These are phyloP conservation scores for Drosophila falleni DNA, from an alignment of 2,888 invertebrate genomes.

Conservation along the genomic window DNA sequence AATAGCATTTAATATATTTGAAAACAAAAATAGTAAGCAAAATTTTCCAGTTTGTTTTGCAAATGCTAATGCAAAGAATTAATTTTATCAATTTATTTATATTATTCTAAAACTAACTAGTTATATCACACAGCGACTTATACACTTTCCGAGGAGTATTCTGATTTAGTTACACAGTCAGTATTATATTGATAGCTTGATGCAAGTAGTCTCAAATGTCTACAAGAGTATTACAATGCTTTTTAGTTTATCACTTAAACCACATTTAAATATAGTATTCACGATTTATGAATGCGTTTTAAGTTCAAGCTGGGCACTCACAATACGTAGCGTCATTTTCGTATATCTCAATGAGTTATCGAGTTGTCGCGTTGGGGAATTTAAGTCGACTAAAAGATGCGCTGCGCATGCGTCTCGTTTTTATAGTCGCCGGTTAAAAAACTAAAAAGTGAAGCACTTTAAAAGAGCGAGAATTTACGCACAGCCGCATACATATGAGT, in stretches of 20 bases:
- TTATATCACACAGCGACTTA: constrained; percentile 20
- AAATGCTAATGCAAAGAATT: constrained; percentile 26
- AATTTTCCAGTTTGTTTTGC: constrained; percentile 38
- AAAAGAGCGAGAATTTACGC: constrained; percentile 49
- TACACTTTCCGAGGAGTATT: neutral
- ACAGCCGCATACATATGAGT: constrained; percentile 36
- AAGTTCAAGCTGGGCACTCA: constrained; percentile 43
- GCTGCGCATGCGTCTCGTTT: constrained; percentile 62
- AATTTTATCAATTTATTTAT: constrained; percentile 9
- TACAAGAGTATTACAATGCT: neutral
- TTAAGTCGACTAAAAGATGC: constrained; percentile 71
- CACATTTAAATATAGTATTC: neutral
- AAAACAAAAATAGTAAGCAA: neutral
- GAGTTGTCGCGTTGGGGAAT: constrained; percentile 40
- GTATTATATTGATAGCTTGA: neutral
- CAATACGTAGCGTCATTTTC: constrained; percentile 50
- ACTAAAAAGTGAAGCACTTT: constrained; percentile 54
- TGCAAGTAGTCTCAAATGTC: neutral
- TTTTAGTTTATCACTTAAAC: neutral
- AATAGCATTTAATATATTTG: neutral
- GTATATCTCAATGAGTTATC: constrained; percentile 11
- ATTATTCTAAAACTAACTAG: constrained; percentile 35
- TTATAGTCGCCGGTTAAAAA: constrained; percentile 57
- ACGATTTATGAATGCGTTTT: neutral
- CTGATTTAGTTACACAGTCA: neutral